Evolutionary conservation across 2,888 invertebrate species (phyloP).

Genomic region (Cinara cedri): DNA sequence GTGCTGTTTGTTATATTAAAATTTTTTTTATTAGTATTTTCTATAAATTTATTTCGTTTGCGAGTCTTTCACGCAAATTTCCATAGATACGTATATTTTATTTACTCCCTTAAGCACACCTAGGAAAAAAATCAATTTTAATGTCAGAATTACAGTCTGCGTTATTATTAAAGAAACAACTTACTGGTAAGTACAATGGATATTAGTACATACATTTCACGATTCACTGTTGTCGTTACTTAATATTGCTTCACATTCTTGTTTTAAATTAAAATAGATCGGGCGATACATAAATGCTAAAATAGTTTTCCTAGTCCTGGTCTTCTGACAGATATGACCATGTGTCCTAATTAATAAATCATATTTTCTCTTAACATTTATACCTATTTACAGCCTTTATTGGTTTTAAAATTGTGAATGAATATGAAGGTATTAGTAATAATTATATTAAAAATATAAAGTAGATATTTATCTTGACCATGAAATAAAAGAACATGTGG

Average conservation of each 20-base stretch:
- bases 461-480: too few relatives aligned
- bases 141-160: constrained; percentile 96
- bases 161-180: constrained; percentile 91
- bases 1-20: constrained; percentile 21
- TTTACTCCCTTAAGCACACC: not conserved
- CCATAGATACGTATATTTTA: not conserved
- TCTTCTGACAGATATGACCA: not conserved
- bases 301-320: constrained; percentile 4
- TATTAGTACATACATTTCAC: not conserved
- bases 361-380: not conserved
- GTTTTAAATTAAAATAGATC: not conserved
- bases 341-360: not conserved
- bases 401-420: too few relatives aligned
- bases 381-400: too few relatives aligned
- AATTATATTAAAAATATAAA: too few relatives aligned
- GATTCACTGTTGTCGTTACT: too few relatives aligned
- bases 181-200: constrained; percentile 77
- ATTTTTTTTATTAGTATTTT: constrained; percentile 14
- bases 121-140: constrained; percentile 64
- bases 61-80: not conserved
- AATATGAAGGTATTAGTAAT: too few relatives aligned
- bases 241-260: too few relatives aligned
- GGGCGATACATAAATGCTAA: not conserved
- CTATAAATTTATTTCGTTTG: not conserved
- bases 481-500: not conserved